Conservation (phyloP, 2,113 vertebrate species). For the Suricata suricatta region DNA sequence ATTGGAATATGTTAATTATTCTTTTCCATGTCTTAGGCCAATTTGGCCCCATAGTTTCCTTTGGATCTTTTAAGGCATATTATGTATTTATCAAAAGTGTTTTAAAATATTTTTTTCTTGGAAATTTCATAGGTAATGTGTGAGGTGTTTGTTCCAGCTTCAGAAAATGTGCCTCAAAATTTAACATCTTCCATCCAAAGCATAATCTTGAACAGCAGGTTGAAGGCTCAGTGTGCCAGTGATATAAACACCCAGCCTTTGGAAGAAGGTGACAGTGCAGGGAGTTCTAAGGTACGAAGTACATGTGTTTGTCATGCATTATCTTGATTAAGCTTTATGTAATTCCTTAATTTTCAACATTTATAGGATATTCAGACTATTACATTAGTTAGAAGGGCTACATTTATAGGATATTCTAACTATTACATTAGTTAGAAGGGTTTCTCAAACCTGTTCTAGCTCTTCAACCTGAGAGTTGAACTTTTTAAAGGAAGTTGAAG, state of each 20-base stretch:
- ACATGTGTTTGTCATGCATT: fast-evolving
- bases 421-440: too few species aligned
- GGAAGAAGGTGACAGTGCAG: constrained; percentile 80
- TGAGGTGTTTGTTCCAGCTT: constrained; percentile 93
- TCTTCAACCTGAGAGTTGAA: neutral
- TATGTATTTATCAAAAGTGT: neutral
- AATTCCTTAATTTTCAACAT: neutral
- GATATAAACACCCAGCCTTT: constrained; percentile 81
- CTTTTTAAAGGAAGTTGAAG: neutral
- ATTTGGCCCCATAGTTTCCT: neutral
- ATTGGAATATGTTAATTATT: neutral
- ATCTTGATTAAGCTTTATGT: neutral
- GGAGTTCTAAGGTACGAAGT: constrained; percentile 87
- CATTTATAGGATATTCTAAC: neutral
- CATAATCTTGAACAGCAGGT: constrained; percentile 82
- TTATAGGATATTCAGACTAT: neutral
- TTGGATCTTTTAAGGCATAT: neutral
- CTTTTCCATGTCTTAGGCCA: neutral
- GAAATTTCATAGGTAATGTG: constrained; percentile 89
- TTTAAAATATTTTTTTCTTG: neutral
- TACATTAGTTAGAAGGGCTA: neutral
- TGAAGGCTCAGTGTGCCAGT: constrained; percentile 88
- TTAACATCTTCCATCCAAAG: constrained; percentile 86
- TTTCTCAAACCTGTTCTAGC: neutral
- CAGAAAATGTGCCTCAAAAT: constrained; percentile 88